A percentile compares a stretch with the other conserved stretches of the same genome.
Conservation (phyloP, 2,797 vertebrate genomes). For the Triplophysa yarkandensis region DNA sequence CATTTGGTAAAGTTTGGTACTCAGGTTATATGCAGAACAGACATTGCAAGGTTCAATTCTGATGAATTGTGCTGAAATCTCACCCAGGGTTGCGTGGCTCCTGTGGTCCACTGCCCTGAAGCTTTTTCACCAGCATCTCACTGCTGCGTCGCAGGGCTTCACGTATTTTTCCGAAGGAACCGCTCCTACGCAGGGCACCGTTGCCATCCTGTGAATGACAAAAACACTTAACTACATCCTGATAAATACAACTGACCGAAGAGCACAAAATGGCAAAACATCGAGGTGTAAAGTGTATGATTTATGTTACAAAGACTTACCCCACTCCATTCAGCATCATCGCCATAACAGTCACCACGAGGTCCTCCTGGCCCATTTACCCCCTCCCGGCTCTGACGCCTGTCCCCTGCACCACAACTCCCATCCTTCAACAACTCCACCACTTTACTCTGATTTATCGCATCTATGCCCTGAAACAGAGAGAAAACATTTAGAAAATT, state of each 20-base stretch:
- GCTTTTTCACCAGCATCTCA: conserved; percentile 91
- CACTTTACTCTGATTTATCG: conserved; percentile 88
- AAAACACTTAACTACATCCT: background rate
- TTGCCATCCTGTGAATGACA: conserved; percentile 77
- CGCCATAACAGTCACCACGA: conserved; percentile 73
- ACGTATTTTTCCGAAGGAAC: conserved; percentile 87
- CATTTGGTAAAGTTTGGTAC: too few relatives aligned
- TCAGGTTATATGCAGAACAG: background rate
- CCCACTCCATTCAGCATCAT: conserved; percentile 85
- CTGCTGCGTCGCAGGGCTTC: conserved; percentile 89
- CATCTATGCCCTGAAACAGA: conserved; percentile 80
- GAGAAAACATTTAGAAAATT: background rate
- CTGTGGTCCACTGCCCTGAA: conserved; percentile 85
- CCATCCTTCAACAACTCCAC: conserved; percentile 87
- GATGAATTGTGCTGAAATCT: conserved; percentile 2
- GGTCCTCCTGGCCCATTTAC: conserved; percentile 62
- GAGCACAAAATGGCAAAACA: background rate
- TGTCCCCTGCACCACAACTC: conserved; percentile 67
- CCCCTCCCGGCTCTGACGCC: conserved; percentile 72
- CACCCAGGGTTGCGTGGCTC: conserved; percentile 86
- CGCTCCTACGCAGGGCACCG: conserved; percentile 82
- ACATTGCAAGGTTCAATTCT: background rate
- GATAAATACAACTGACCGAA: background rate
- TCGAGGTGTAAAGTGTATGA: background rate
- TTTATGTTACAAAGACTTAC: conserved; percentile 62